A percentile compares a stretch with the other conserved stretches of the same genome.
phyloP scores from a whole-genome alignment of 37 sponge, comb jelly and placozoan species.

The Ephydatia muelleri region DNA sequence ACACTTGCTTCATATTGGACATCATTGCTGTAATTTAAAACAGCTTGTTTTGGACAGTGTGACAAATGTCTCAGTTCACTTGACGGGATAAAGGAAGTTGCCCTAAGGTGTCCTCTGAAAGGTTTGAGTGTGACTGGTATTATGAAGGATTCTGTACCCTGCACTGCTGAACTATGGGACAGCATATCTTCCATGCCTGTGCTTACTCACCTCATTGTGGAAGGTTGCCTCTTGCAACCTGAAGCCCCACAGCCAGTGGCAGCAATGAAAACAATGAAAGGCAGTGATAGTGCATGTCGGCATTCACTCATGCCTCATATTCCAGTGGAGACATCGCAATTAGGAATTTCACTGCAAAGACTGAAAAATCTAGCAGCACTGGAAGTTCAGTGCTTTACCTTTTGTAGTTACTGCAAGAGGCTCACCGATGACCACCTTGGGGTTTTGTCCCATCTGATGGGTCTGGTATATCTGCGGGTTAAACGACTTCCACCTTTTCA shows the following conservation, averaged over 20 bases:
- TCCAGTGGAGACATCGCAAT: background rate
- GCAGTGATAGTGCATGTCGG: background rate
- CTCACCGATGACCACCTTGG: background rate
- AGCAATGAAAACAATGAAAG: background rate
- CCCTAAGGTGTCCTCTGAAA: background rate
- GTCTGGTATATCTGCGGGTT: background rate
- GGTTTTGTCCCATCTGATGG: background rate
- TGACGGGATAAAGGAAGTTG: background rate
- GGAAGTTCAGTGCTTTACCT: background rate
- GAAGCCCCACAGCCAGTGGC: no score
- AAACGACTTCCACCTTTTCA: background rate
- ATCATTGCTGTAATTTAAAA: background rate
- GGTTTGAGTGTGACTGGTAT: background rate
- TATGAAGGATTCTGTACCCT: background rate
- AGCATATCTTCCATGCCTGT: background rate
- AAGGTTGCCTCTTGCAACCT: background rate
- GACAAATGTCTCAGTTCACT: background rate
- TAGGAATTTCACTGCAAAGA: background rate
- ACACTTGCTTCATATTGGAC: background rate
- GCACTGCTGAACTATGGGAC: background rate
- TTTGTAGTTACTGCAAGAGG: background rate
- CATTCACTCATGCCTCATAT: background rate
- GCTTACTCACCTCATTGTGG: background rate
- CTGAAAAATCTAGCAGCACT: background rate
- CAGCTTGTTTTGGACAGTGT: background rate